Evolutionary conservation across 2,797 vertebrate species (phyloP).

Genomic region (Threskiornis aethiopicus): DNA sequence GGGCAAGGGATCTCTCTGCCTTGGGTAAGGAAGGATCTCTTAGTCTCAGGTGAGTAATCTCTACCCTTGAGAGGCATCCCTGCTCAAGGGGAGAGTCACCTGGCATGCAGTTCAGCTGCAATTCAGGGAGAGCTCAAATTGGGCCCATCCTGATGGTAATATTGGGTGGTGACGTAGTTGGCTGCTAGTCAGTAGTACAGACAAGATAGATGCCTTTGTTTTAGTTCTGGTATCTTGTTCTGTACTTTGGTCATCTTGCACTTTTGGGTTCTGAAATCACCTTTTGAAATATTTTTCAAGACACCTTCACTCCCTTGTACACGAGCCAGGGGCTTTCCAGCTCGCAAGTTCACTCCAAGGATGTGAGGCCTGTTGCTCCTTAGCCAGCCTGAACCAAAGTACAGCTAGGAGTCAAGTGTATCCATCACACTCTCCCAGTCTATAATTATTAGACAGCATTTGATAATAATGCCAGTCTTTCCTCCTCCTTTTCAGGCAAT

Average conservation of each 20-base stretch:
- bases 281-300: not conserved
- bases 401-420: not conserved
- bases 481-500: constrained; percentile 5
- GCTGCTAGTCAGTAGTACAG: not conserved
- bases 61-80: not conserved
- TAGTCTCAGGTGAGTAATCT: not conserved
- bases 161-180: not conserved
- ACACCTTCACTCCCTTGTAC: not conserved
- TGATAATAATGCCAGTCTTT: constrained; percentile 23
- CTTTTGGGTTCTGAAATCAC: not conserved
- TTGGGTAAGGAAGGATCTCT: not conserved
- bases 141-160: not conserved
- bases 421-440: not conserved
- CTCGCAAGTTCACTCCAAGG: not conserved
- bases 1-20: not conserved
- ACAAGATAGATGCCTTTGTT: rapidly evolving
- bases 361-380: not conserved
- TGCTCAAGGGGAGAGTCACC: not conserved
- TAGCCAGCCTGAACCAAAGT: not conserved
- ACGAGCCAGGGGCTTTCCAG: not conserved
- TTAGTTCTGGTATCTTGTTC: not conserved
- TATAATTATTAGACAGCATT: constrained; percentile 32
- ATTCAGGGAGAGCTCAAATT: not conserved
- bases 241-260: not conserved
- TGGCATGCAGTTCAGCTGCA: not conserved